phyloP scores from a whole-genome alignment of 1,140 invertebrate genomes.

The Reticulitermes speratus region DNA sequence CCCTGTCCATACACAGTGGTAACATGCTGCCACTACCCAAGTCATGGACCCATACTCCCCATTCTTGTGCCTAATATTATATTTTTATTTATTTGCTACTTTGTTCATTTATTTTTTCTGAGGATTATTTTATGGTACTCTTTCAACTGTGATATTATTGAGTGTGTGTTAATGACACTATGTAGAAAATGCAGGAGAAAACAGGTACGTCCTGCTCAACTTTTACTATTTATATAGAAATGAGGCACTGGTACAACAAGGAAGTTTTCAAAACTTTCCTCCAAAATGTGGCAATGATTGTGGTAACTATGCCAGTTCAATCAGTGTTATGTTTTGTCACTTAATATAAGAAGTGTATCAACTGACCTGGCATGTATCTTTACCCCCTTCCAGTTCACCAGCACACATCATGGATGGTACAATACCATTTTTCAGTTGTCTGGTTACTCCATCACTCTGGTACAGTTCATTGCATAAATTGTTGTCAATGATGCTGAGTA shows the following conservation, averaged over 20 bases:
- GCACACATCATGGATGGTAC: conserved; percentile 61
- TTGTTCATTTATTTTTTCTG: not conserved
- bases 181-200: too few relatives aligned
- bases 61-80: not conserved
- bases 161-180: too few relatives aligned
- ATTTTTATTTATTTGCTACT: not conserved
- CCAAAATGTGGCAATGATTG: not conserved
- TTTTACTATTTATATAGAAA: not conserved
- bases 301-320: too few relatives aligned
- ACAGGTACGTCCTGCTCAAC: too few relatives aligned
- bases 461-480: conserved; percentile 27
- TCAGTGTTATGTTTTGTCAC: too few relatives aligned
- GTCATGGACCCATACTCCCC: too few relatives aligned
- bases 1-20: too few relatives aligned
- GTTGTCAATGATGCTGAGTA: conserved; percentile 30
- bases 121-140: too few relatives aligned
- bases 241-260: not conserved
- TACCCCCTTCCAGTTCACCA: conserved; percentile 59
- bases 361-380: conserved; percentile 70
- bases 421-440: conserved; percentile 48
- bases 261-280: not conserved
- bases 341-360: not conserved
- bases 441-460: conserved; percentile 46
- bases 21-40: too few relatives aligned
- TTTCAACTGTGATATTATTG: too few relatives aligned